phyloP scores from a whole-genome alignment of 2,888 invertebrate species.

The Protodeltote pygarga region DNA sequence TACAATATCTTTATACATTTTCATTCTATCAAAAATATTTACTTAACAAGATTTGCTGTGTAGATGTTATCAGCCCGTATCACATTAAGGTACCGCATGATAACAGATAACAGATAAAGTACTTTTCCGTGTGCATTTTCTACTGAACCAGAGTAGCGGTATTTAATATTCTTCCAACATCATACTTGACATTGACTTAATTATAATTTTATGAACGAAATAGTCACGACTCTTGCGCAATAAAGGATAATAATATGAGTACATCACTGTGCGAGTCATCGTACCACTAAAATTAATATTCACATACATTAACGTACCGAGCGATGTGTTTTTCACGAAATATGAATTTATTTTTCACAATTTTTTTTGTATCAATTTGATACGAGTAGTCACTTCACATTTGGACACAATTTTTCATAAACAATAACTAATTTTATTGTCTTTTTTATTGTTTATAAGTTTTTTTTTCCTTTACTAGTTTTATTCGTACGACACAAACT shows the following conservation, averaged over 20 bases:
- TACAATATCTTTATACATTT: too few relatives aligned
- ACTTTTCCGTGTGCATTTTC: not conserved
- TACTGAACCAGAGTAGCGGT: not conserved
- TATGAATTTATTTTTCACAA: conserved; percentile 1
- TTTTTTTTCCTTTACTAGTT: not conserved
- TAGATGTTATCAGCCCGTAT: conserved; percentile 14
- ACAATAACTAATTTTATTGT: too few relatives aligned
- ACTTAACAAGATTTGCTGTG: not conserved
- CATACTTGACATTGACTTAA: too few relatives aligned
- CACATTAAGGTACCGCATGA: conserved; percentile 11
- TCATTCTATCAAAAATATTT: not conserved
- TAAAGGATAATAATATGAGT: too few relatives aligned
- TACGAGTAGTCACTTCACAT: not conserved
- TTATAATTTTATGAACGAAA: too few relatives aligned
- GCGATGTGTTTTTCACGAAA: conserved; percentile 1
- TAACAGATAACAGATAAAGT: conserved; percentile 11
- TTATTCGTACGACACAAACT: conserved; percentile 7
- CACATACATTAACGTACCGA: conserved; percentile 16
- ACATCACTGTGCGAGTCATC: too few relatives aligned
- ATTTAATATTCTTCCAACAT: not conserved
- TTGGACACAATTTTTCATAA: conserved; percentile 1
- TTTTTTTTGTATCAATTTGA: not conserved
- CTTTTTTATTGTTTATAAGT: not conserved
- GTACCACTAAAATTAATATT: conserved; percentile 3
- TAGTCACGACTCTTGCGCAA: too few relatives aligned